Percentiles rank a stretch among this genome's conserved stretches.
These are phyloP conservation scores for Sycophila texana DNA, from an alignment of 2,888 invertebrate species.

Conservation along the genomic window DNA sequence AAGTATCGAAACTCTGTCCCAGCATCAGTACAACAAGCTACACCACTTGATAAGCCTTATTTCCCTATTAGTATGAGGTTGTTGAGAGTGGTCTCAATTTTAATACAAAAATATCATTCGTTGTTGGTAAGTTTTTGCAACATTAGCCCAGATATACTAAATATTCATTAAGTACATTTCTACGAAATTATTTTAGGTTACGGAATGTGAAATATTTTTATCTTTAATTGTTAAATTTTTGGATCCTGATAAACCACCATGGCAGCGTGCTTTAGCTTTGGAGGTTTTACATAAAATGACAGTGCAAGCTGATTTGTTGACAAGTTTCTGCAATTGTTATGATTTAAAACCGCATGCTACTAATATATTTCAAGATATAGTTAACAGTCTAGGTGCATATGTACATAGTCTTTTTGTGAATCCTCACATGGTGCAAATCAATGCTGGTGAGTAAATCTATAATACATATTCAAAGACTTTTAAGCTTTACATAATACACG, in stretches of 20 bases:
- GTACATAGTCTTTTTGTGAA: slow-evolving; percentile 93
- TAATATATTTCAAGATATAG: slow-evolving; percentile 95
- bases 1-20: slow-evolving; percentile 86
- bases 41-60: slow-evolving; percentile 91
- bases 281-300: slow-evolving; percentile 97
- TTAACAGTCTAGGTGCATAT: slow-evolving; percentile 94
- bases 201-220: slow-evolving; percentile 98
- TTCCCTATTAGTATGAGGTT: slow-evolving; percentile 98
- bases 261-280: slow-evolving; percentile 96
- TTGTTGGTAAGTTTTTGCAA: slow-evolving; percentile 82
- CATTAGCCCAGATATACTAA: background rate
- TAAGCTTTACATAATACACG: background rate
- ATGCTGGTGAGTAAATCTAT: slow-evolving; percentile 63
- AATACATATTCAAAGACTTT: background rate
- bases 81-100: slow-evolving; percentile 92
- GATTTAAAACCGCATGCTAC: slow-evolving; percentile 96
- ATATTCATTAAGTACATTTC: background rate
- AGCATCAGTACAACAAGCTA: slow-evolving; percentile 80
- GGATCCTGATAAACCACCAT: slow-evolving; percentile 96
- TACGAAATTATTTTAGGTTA: slow-evolving; percentile 80
- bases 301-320: slow-evolving; percentile 90
- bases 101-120: slow-evolving; percentile 94
- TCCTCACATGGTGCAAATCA: slow-evolving; percentile 80
- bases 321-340: slow-evolving; percentile 95
- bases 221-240: slow-evolving; percentile 97